Conservation (phyloP, 1,140 invertebrate genomes). For the Rhagoletis pomonella region DNA sequence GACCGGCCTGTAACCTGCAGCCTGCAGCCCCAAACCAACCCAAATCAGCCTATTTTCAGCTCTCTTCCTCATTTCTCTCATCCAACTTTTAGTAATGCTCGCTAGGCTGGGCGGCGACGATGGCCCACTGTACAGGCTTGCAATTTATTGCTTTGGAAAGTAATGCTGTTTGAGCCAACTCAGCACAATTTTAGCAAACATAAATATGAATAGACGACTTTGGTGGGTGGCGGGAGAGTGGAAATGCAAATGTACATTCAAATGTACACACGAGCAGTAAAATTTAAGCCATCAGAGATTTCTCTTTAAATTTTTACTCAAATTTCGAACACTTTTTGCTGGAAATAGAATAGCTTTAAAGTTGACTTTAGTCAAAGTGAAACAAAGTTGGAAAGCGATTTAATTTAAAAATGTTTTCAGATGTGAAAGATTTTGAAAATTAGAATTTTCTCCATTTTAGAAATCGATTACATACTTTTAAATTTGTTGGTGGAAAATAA, state of each 20-base stretch:
- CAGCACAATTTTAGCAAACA: not conserved
- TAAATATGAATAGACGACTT: no score
- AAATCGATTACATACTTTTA: no score
- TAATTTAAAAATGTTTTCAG: not conserved
- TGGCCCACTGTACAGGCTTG: not conserved
- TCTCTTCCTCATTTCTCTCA: no score
- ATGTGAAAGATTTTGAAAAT: no score
- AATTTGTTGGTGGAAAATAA: no score
- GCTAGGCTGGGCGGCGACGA: not conserved
- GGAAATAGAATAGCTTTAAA: not conserved
- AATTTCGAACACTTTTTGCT: not conserved
- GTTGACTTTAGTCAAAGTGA: not conserved
- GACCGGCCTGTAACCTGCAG: not conserved
- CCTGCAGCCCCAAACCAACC: not conserved
- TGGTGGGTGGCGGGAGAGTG: not conserved
- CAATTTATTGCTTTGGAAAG: constrained; percentile 17
- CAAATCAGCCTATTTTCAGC: not conserved
- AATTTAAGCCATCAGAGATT: constrained; percentile 17
- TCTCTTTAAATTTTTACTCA: not conserved
- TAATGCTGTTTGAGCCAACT: constrained; percentile 1
- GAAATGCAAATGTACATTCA: not conserved
- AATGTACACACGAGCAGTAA: not conserved
- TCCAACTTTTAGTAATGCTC: not conserved
- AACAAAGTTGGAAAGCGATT: not conserved
- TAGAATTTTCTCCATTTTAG: no score